Evolutionary conservation across 2,113 vertebrate species (phyloP), one percentile per base, ranked within the genome.

Genomic region (Monopterus albus): DNA sequence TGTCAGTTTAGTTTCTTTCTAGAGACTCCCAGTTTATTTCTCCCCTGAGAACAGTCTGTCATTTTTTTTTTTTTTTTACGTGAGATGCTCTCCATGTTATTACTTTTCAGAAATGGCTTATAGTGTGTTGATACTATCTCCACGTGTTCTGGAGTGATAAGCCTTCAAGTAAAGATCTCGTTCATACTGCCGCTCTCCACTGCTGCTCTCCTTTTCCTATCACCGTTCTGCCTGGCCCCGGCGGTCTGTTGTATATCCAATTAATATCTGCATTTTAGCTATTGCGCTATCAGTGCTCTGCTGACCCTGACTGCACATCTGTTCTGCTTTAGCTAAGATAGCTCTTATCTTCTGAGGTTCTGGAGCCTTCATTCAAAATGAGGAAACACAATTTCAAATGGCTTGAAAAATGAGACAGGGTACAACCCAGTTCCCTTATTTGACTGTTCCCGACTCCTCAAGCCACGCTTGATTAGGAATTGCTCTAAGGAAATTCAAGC

Each of bases 141-240:
- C 69, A 63, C 60, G 20, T 91, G 89, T 72, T 86, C 66, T 74
- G 36, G 68, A 71, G 79, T 18, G 88, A 91, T 89, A 90, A 90
- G 81, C 70, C 64, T n/a, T 36, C 75, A 77, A 78, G 76, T 87
- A 66, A 78, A 71, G 83, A 87, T 77, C 83, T 62, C 65, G 58
- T 75, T 69, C 74, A 72, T 72, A 78, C 75, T 53, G 13, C 42
- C 42, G 59, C 59, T 62, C 51, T 43, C 25, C 56, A 35, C 6
- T 33, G 39, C 50, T 4, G 45, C 46, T 39, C 61, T 72, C 65
- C 28, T 68, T 49, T 23, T 38, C 47, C 33, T 65, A 23, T 49
- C 43, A 0, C 55, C 4, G 4, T 31, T 38, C 50, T 39, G 26
- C 49, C 26, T 11, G 13, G 39, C 55, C 66, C 53, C 56, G 53